Conservation (phyloP, 2,797 vertebrate species). For the Balearica regulorum region DNA sequence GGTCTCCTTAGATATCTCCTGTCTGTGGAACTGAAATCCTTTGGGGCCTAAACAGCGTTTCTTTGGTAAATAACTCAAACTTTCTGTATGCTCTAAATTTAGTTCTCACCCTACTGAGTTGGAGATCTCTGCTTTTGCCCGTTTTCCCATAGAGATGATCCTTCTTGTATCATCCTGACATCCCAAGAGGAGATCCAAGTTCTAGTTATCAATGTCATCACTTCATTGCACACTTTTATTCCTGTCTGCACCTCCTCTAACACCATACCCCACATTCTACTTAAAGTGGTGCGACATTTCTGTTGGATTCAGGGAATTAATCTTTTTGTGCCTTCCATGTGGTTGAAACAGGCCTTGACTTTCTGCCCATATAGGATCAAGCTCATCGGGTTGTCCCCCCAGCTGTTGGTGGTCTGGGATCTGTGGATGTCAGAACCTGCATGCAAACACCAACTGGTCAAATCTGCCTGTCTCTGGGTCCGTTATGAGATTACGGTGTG, state of each 20-base stretch:
- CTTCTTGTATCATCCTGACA: not conserved
- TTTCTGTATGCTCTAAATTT: not conserved
- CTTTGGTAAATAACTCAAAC: not conserved
- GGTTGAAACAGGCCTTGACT: not conserved
- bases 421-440: not conserved
- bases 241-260: not conserved
- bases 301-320: not conserved
- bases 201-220: not conserved
- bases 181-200: not conserved
- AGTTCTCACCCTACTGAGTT: not conserved
- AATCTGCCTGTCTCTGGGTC: not conserved
- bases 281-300: not conserved
- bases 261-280: not conserved
- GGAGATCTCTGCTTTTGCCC: not conserved
- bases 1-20: not conserved
- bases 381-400: not conserved
- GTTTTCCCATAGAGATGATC: not conserved
- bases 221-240: not conserved
- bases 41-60: not conserved
- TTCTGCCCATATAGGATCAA: not conserved
- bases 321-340: not conserved
- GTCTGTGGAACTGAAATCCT: not conserved
- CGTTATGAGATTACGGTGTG: accelerated
- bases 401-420: not conserved
- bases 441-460: accelerated